Conservation (phyloP, 2,797 vertebrate species). For the Lophura swinhoii region DNA sequence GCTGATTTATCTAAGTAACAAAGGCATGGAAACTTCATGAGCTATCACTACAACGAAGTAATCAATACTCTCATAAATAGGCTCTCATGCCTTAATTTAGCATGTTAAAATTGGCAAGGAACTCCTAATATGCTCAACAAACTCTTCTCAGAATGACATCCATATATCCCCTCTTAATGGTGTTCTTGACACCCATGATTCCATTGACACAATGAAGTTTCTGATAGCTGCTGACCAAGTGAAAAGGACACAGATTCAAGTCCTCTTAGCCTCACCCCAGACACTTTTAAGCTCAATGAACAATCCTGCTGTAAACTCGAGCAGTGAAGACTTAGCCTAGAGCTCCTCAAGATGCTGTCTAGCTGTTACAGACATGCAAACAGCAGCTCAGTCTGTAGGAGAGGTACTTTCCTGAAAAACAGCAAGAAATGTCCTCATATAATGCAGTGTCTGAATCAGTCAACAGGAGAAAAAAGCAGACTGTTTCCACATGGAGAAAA, state of each 20-base stretch:
- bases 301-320: neutral
- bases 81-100: neutral
- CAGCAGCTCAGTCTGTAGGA: neutral
- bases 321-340: neutral
- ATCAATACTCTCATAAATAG: slow-evolving; percentile 32
- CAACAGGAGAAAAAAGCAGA: neutral
- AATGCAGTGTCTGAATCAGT: neutral
- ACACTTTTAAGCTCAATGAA: neutral
- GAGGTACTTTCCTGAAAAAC: neutral
- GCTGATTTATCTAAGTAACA: slow-evolving; percentile 54
- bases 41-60: neutral
- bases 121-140: neutral
- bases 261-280: neutral
- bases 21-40: slow-evolving; percentile 7
- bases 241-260: neutral
- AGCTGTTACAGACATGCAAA: neutral
- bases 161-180: neutral
- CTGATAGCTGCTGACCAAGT: neutral
- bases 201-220: neutral
- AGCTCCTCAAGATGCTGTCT: neutral
- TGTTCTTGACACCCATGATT: neutral
- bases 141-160: neutral
- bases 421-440: neutral
- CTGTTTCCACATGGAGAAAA: neutral
- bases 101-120: neutral